Conservation (phyloP, 1,140 invertebrate species). For the Megathymus violae region DNA sequence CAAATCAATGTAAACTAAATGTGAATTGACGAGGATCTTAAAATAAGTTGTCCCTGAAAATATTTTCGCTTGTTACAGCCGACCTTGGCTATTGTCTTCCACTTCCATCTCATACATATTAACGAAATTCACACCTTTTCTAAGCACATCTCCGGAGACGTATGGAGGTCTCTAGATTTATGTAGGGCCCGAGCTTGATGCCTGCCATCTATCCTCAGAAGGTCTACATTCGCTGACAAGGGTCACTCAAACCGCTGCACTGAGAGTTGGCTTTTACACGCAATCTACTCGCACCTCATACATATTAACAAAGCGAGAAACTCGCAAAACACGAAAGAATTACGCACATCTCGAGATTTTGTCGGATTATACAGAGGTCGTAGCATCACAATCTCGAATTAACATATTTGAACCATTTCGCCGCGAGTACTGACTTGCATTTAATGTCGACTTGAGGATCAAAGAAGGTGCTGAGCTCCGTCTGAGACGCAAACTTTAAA, state of each 20-base stretch:
- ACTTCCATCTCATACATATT: slow-evolving; percentile 51
- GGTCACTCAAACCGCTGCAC: slow-evolving; percentile 60
- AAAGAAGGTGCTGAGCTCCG: not conserved
- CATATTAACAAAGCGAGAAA: slow-evolving; percentile 63
- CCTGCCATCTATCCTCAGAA: slow-evolving; percentile 51
- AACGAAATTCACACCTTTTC: slow-evolving; percentile 47
- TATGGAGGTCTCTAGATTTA: slow-evolving; percentile 57
- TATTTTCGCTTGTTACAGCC: slow-evolving; percentile 25
- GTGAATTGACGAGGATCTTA: not conserved
- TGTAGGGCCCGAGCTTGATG: slow-evolving; percentile 50
- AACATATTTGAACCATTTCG: slow-evolving; percentile 10
- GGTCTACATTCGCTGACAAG: slow-evolving; percentile 61
- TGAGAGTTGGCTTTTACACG: slow-evolving; percentile 19
- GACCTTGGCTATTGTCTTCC: slow-evolving; percentile 39
- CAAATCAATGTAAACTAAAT: no score
- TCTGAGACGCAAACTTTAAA: not conserved
- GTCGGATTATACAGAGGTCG: slow-evolving; percentile 35
- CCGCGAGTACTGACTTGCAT: not conserved
- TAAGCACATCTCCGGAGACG: slow-evolving; percentile 49
- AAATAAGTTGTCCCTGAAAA: slow-evolving; percentile 33
- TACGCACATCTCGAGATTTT: slow-evolving; percentile 44
- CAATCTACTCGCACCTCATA: slow-evolving; percentile 49
- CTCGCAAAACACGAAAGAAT: slow-evolving; percentile 38
- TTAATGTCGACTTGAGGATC: slow-evolving; percentile 3
- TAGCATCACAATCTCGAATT: slow-evolving; percentile 4